Evolutionary conservation across 2,797 vertebrate species (phyloP).

Genomic region (Tinamus major): DNA sequence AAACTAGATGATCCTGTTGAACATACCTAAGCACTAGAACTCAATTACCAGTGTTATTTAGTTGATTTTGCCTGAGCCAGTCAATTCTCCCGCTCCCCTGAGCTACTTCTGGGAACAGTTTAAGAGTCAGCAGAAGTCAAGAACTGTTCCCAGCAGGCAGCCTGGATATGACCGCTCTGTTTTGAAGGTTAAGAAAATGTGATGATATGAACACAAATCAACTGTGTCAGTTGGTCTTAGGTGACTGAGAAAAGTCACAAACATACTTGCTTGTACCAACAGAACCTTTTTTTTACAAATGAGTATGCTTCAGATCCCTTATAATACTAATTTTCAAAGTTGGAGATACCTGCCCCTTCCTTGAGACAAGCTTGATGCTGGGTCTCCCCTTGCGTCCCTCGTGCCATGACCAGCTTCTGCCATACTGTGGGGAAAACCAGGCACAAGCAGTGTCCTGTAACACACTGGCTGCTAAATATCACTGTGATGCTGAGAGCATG

Average conservation of each 20-base stretch:
- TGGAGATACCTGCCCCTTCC: background rate
- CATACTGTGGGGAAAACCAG: background rate
- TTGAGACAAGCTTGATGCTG: background rate
- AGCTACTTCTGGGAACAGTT: background rate
- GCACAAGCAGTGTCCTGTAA: accelerated
- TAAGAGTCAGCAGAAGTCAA: accelerated
- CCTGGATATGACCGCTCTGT: background rate
- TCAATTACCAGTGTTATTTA: accelerated
- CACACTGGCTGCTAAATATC: background rate
- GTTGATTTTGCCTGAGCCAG: background rate
- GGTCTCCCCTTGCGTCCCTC: background rate
- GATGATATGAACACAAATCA: background rate
- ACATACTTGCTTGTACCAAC: background rate
- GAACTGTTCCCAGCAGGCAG: background rate
- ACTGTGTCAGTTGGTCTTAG: background rate
- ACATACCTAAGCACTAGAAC: background rate
- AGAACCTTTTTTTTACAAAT: background rate
- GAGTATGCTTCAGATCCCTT: background rate
- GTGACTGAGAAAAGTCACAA: background rate
- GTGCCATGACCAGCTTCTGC: background rate
- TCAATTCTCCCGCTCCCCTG: background rate
- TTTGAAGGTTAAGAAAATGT: background rate
- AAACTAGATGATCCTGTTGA: background rate
- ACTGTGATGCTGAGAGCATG: background rate
- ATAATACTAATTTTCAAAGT: background rate